Evolutionary conservation across 1,140 invertebrate species (phyloP).

Genomic region (Heliconius melpomene): DNA sequence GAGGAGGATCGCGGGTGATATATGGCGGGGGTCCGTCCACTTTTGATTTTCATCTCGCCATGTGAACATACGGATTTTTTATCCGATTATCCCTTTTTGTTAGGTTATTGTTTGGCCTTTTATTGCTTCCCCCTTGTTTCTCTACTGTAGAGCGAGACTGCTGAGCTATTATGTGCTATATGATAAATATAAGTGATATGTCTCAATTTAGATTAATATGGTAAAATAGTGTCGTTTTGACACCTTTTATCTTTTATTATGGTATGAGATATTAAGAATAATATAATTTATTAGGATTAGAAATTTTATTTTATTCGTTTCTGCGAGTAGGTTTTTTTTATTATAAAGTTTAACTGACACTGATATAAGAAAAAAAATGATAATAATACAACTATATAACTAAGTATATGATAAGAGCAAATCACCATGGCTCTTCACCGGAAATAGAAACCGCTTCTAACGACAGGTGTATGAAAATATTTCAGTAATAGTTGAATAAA

Average conservation of each 20-base stretch:
- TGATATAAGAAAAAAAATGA: no score
- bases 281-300: no score
- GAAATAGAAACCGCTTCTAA: slow-evolving; percentile 3
- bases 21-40: slow-evolving; percentile 62
- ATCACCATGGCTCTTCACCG: not conserved
- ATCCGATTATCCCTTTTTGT: slow-evolving; percentile 25
- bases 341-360: no score
- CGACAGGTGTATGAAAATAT: slow-evolving; percentile 11
- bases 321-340: no score
- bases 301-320: no score
- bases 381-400: no score
- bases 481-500: slow-evolving; percentile 11
- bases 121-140: not conserved
- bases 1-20: slow-evolving; percentile 66
- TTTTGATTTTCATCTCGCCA: slow-evolving; percentile 68
- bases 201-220: not conserved
- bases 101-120: slow-evolving; percentile 7
- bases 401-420: not conserved
- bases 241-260: not conserved
- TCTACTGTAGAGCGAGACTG: not conserved
- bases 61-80: slow-evolving; percentile 44
- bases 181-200: not conserved
- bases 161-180: not conserved
- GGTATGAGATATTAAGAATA: no score
- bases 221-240: not conserved